Conservation (phyloP, 1,140 invertebrate species). For the Aphis gossypii region DNA sequence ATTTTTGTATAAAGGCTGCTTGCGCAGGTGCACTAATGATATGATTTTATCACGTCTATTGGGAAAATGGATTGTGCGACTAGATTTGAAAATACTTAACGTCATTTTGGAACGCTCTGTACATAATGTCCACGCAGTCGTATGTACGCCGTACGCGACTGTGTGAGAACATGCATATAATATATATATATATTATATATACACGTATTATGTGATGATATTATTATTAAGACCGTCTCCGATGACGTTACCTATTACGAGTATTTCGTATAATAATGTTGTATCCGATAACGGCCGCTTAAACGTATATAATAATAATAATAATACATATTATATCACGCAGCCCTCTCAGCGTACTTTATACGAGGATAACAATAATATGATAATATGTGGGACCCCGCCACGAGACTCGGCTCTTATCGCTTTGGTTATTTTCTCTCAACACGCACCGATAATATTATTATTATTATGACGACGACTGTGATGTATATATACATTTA, state of each 20-base stretch:
- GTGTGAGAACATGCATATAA: not conserved
- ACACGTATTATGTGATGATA: too few species aligned
- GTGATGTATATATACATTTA: not conserved
- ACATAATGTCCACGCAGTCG: not conserved
- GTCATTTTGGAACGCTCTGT: not conserved
- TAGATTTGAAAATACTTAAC: not conserved
- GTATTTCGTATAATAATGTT: not conserved
- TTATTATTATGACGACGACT: not conserved
- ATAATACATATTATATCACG: not conserved
- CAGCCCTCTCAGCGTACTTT: not conserved
- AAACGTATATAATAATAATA: not conserved
- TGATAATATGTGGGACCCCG: not conserved
- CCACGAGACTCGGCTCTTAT: not conserved
- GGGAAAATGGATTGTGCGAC: not conserved
- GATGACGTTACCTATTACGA: not conserved
- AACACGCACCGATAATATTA: not conserved
- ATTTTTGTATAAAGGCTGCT: too few species aligned
- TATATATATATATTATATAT: not conserved
- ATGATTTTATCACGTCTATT: too few species aligned
- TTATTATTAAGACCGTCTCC: not conserved
- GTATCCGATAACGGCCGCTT: not conserved
- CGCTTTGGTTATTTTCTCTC: conserved; percentile 1
- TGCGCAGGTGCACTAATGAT: too few species aligned
- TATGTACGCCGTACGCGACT: too few species aligned
- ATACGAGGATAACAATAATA: not conserved